Base-by-base conservation (phyloP, 1,140 invertebrate species). In the Saccostrea echinata region DNA sequence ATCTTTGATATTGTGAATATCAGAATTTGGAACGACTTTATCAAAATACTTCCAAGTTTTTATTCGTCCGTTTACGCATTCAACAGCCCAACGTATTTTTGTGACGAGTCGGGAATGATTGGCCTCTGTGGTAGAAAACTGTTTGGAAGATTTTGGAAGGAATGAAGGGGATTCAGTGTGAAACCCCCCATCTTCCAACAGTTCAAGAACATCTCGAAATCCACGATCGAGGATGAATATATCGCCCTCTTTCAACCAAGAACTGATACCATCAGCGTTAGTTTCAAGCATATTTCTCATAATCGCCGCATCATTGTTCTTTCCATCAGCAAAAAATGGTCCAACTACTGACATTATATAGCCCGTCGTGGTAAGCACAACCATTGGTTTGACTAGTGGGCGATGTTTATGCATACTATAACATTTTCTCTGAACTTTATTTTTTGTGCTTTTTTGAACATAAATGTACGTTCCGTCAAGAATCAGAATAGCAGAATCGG, bases 251-350 rank as follows among this genome's bases (percentile, higher is more conserved):
- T 43, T 18, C 0, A 88, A 21, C 83, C 87, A 88, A 24, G 76
- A 8, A n/a, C 21, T 64, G 0, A 85, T 55, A 1, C 13, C 43
- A 35, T 88, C 76, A 30, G 13, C 13, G 27, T 88, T 88, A 1
- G n/a, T 68, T 1, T n/a, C 80, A 3, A 83, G 3, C 0, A 86
- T 68, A 35, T 88, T 76, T 33, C 82, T 88, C 4, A 80, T 86
- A 8, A 88, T 88, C 2, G 76, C 43, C 8, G 88, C 88, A 86
- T 86, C 84, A 52, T 85, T 88, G 27, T 88, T 88, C 8, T 43
- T 33, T n/a, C 55, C 84, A 83, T 88, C 80, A 52, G 84, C 35
- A 27, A 52, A n/a, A 24, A 85, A 88, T 0, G 88, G 84, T 4
- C 88, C 84, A 11, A 88, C 6, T 35, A 88, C 84, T 43, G 16